Evolutionary conservation across 2,113 vertebrate species (phyloP), one percentile per base, ranked within the genome.

Genomic region (Origma solitaria): DNA sequence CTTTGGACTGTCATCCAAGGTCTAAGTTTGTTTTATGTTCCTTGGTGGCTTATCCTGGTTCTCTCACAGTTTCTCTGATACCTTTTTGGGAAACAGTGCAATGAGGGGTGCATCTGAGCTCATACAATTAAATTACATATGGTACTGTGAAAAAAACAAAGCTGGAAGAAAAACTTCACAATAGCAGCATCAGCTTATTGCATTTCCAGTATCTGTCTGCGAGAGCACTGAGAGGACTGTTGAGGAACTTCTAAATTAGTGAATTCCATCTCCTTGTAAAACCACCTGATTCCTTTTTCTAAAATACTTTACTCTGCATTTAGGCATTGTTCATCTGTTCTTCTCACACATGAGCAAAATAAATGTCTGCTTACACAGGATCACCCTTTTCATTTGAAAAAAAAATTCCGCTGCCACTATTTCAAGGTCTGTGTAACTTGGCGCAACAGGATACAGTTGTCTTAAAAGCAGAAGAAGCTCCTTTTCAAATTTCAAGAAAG

Each of bases 201-300:
- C 25, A 37, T 75, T 92, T 90, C 37, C 49, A 68, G 35, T 45
- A 7, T 80, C 62, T 65, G 13, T 73, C 68, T 69, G 73, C 0
- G 0, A 95, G 60, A 80, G 54, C 75, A 44, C 38, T 79, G 31
- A 35, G 66, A 82, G 40, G 23, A 31, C 37, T 80, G 28, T 18
- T 80, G 66, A 91, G 79, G 71, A 95, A 87, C 38, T 93, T 91
- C 56, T 60, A 44, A 85, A 78, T 88, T 54, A 80, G 47, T 28
- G 1, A 1, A 23, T 45, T 77, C 28, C 14, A 28, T 57, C 31
- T 76, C 40, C 30, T 22, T 70, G 28, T 66, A 71, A 80, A 95
- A 85, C 49, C 38, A 57, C 30, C 24, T 25, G 20, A 80, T 88
- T 73, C n/a, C 47, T 64, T 83, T 90, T 69, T 53, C 35, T 49